Conservation (phyloP, 1,140 invertebrate species). For the Microplitis demolitor region DNA sequence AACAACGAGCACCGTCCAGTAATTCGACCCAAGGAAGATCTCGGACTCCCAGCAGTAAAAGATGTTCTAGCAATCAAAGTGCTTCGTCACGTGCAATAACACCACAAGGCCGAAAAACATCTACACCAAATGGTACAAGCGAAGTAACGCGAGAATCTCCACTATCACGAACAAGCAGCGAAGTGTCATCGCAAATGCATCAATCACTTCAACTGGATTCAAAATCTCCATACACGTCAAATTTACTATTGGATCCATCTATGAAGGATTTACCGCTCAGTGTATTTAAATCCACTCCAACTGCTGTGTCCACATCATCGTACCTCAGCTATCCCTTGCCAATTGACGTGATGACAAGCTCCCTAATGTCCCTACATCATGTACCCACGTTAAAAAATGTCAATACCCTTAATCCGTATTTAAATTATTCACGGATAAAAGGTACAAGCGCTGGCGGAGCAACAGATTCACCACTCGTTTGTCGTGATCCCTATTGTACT, state of each 20-base stretch:
- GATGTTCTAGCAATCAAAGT: slow-evolving; percentile 70
- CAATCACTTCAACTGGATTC: slow-evolving; percentile 60
- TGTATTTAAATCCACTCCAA: slow-evolving; percentile 69
- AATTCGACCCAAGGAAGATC: slow-evolving; percentile 49
- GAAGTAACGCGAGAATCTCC: slow-evolving; percentile 56
- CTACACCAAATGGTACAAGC: slow-evolving; percentile 51
- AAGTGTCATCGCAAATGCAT: slow-evolving; percentile 7
- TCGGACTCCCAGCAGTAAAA: slow-evolving; percentile 56
- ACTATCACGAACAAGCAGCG: slow-evolving; percentile 42
- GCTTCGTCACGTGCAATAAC: slow-evolving; percentile 67
- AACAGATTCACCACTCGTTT: slow-evolving; percentile 71
- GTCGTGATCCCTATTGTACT: slow-evolving; percentile 89
- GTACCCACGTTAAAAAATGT: slow-evolving; percentile 70
- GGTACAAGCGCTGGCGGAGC: slow-evolving; percentile 56
- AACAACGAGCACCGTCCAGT: slow-evolving; percentile 45
- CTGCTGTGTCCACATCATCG: slow-evolving; percentile 59
- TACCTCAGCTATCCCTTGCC: slow-evolving; percentile 64
- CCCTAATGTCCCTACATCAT: slow-evolving; percentile 74
- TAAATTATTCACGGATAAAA: slow-evolving; percentile 75
- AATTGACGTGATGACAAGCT: slow-evolving; percentile 75
- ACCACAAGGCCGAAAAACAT: slow-evolving; percentile 64
- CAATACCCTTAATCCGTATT: slow-evolving; percentile 68
- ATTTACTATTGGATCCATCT: slow-evolving; percentile 60
- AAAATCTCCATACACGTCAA: slow-evolving; percentile 41
- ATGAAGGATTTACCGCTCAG: slow-evolving; percentile 70